These are phyloP conservation scores for Drosophila lutescens DNA, from an alignment of 2,888 invertebrate genomes.

Conservation along the genomic window DNA sequence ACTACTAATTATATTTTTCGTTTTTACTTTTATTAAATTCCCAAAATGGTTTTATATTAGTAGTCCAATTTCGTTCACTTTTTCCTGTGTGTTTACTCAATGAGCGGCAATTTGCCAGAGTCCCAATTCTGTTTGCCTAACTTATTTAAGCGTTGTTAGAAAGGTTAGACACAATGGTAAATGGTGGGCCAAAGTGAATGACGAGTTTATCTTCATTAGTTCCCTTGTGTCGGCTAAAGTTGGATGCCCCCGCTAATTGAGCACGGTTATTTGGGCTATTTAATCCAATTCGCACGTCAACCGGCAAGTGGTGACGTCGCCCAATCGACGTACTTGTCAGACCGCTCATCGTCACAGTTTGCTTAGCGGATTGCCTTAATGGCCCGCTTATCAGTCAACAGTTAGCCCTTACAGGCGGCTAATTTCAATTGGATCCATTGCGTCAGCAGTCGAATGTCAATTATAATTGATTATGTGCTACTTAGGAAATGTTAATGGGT, in stretches of 20 bases:
- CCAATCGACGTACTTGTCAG: constrained; percentile 13
- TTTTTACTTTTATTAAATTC: background rate
- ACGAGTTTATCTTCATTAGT: constrained; percentile 65
- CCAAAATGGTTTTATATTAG: no score
- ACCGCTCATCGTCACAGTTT: constrained; percentile 21
- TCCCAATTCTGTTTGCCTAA: constrained; percentile 53
- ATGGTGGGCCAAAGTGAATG: background rate
- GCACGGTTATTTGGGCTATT: constrained; percentile 9
- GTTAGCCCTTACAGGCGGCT: constrained; percentile 10
- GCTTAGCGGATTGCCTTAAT: constrained; percentile 23
- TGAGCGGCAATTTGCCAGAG: constrained; percentile 38
- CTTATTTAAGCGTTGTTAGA: constrained; percentile 46
- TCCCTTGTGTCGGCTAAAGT: constrained; percentile 17
- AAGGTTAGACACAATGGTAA: background rate
- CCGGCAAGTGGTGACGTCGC: constrained; percentile 3
- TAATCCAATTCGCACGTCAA: constrained; percentile 27
- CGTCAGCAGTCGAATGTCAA: constrained; percentile 48
- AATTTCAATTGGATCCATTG: constrained; percentile 23
- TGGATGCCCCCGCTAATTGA: constrained; percentile 23
- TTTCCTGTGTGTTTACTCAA: constrained; percentile 22
- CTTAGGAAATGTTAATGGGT: constrained; percentile 1
- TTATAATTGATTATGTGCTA: constrained; percentile 42
- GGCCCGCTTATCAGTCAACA: constrained; percentile 39
- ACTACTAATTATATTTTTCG: background rate
- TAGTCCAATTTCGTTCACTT: no score